Conservation (phyloP, 2,888 invertebrate genomes). For the Rotaria macrura region DNA sequence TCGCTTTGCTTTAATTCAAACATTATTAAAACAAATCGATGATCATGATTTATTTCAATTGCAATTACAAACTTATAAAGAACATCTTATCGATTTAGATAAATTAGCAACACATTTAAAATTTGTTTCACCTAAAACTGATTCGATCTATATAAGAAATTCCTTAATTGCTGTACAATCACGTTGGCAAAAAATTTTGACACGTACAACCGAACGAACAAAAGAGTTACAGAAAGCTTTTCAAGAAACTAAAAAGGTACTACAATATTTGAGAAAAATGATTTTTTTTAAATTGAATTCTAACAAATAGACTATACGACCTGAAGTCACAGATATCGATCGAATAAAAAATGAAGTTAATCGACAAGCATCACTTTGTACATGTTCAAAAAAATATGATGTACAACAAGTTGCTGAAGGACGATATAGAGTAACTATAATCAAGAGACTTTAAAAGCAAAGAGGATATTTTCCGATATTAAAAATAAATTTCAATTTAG, state of each 20-base stretch:
- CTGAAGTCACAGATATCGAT: slow-evolving; percentile 62
- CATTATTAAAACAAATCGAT: slow-evolving; percentile 22
- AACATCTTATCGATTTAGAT: slow-evolving; percentile 84
- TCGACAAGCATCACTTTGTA: slow-evolving; percentile 86
- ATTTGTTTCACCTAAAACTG: slow-evolving; percentile 97
- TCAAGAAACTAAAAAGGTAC: slow-evolving; percentile 60
- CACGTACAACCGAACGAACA: slow-evolving; percentile 58
- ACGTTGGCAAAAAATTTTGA: slow-evolving; percentile 90
- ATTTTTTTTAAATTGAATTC: neutral
- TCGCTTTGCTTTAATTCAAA: neutral
- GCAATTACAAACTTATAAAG: slow-evolving; percentile 69
- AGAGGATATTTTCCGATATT: too few relatives aligned
- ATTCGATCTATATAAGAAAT: slow-evolving; percentile 95
- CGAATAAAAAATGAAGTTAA: slow-evolving; percentile 97
- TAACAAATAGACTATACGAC: neutral
- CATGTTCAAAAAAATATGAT: slow-evolving; percentile 89
- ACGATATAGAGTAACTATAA: slow-evolving; percentile 77
- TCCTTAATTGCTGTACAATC: slow-evolving; percentile 88
- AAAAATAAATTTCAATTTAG: slow-evolving; percentile 53
- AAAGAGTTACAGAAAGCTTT: slow-evolving; percentile 54
- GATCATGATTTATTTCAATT: slow-evolving; percentile 24
- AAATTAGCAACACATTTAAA: slow-evolving; percentile 94
- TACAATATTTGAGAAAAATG: neutral
- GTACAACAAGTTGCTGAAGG: slow-evolving; percentile 99
- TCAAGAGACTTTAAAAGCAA: neutral